Percentiles rank a stretch among this genome's conserved stretches.
phyloP scores from a whole-genome alignment of 2,113 vertebrate genomes.

The Anser brachyrhynchus region DNA sequence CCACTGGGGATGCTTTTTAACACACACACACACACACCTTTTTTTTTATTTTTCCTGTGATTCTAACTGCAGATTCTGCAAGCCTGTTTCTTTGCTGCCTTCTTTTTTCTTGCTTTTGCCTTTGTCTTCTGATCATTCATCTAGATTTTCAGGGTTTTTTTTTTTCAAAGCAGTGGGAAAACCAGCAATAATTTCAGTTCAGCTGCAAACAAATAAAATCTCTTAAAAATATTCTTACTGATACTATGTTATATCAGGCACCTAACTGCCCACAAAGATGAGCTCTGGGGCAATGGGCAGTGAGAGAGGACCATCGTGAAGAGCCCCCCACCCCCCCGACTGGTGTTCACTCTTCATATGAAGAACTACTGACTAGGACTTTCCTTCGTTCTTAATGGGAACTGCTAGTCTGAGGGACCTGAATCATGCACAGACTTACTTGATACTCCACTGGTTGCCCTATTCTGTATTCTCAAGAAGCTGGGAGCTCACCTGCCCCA shows the following conservation, averaged over 20 bases:
- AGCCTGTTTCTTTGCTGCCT: neutral
- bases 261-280: rapidly evolving
- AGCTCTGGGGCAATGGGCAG: neutral
- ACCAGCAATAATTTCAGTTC: neutral
- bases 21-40: no score
- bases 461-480: neutral
- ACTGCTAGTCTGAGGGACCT: neutral
- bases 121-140: neutral
- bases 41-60: neutral
- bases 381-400: neutral
- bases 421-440: neutral
- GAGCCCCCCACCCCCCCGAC: neutral
- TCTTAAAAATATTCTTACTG: neutral
- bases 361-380: neutral
- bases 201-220: neutral
- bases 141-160: neutral
- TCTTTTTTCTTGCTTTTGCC: no score
- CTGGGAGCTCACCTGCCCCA: rapidly evolving
- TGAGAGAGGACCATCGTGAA: neutral
- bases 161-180: neutral
- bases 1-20: rapidly evolving
- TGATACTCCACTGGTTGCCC: neutral
- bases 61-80: neutral
- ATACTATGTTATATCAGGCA: neutral
- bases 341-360: neutral